phyloP scores from a whole-genome alignment of 2,888 invertebrate species.

The Diarsia rubi region DNA sequence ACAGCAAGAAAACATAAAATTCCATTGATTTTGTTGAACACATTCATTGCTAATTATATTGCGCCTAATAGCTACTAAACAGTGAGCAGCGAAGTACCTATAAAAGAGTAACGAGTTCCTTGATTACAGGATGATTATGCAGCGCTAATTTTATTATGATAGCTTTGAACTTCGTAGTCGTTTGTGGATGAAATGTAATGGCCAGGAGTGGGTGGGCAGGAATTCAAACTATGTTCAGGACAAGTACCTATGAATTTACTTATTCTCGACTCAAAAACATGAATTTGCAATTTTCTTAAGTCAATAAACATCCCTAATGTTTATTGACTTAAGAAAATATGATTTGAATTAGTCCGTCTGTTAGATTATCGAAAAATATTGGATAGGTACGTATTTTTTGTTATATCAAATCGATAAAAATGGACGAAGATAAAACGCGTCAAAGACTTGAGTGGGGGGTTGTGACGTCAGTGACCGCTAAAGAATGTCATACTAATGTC shows the following conservation, averaged over 20 bases:
- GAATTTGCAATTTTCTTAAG: background rate
- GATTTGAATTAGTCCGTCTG: no score
- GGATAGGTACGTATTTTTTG: no score
- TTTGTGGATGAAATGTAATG: background rate
- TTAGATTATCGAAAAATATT: no score
- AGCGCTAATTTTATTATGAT: slow-evolving; percentile 30
- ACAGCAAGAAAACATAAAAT: slow-evolving; percentile 5
- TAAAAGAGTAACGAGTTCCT: slow-evolving; percentile 9
- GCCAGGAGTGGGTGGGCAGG: background rate
- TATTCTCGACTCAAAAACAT: background rate
- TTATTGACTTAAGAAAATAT: no score
- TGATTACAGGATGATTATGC: slow-evolving; percentile 17
- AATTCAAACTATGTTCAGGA: background rate
- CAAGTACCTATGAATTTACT: background rate
- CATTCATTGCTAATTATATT: slow-evolving; percentile 35
- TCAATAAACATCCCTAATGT: no score
- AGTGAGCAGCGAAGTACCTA: slow-evolving; percentile 16
- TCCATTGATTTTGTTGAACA: slow-evolving; percentile 32
- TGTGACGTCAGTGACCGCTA: no score
- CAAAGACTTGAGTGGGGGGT: no score
- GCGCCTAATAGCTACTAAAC: background rate
- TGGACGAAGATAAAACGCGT: no score
- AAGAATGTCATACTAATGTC: no score
- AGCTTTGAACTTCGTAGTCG: slow-evolving; percentile 9
- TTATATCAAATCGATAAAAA: no score